Evolutionary conservation across 2,113 vertebrate species (phyloP).

Genomic region (Leuciscus idus): DNA sequence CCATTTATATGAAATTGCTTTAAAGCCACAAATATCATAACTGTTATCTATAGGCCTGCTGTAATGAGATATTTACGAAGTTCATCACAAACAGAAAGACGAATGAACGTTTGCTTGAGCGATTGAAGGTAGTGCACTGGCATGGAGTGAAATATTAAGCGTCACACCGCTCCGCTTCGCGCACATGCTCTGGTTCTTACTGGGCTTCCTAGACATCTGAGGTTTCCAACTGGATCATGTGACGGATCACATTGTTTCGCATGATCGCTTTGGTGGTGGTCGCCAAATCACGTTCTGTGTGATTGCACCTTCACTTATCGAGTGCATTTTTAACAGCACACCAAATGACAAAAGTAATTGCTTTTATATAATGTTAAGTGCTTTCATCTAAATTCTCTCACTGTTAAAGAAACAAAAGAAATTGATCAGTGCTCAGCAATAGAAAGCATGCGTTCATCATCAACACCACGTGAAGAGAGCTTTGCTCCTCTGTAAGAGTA

Average conservation of each 20-base stretch:
- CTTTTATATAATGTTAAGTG: conserved; percentile 7
- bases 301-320: neutral
- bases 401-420: neutral
- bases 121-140: too few relatives aligned
- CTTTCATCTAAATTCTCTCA: conserved; percentile 4
- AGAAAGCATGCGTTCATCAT: conserved; percentile 24
- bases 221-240: neutral
- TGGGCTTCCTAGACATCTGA: neutral
- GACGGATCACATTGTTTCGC: neutral
- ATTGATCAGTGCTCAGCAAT: neutral
- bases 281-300: neutral
- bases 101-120: too few relatives aligned
- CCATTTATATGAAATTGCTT: too few relatives aligned
- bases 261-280: neutral
- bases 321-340: neutral
- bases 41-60: too few relatives aligned
- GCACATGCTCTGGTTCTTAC: too few relatives aligned
- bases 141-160: too few relatives aligned
- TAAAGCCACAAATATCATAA: too few relatives aligned
- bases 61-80: too few relatives aligned
- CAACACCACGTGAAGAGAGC: conserved; percentile 1
- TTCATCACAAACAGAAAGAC: too few relatives aligned
- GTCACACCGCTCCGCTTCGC: too few relatives aligned
- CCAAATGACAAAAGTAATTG: conserved; percentile 8
- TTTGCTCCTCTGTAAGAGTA: neutral